Evolutionary conservation across 1,140 invertebrate genomes (phyloP).

Genomic region (Drosophila albomicans): DNA sequence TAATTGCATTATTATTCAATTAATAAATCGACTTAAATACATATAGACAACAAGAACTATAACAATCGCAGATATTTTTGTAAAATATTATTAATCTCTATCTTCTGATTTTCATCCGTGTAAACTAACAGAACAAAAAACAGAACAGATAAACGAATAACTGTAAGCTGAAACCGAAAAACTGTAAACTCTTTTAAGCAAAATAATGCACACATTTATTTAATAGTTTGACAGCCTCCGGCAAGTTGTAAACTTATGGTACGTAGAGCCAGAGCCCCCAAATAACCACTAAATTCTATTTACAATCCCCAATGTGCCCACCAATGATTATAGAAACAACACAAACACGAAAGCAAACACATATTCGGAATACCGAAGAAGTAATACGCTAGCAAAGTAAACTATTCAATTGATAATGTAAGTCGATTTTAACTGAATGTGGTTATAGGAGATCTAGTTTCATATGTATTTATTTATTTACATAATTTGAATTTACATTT

Average conservation of each 20-base stretch:
- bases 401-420: background rate
- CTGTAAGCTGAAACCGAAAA: slow-evolving; percentile 46
- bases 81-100: slow-evolving; percentile 63
- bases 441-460: no score
- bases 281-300: slow-evolving; percentile 30
- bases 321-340: slow-evolving; percentile 10
- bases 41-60: slow-evolving; percentile 16
- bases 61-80: slow-evolving; percentile 48
- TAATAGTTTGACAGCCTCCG: slow-evolving; percentile 43
- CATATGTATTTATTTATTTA: no score
- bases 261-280: slow-evolving; percentile 46
- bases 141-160: slow-evolving; percentile 33
- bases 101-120: slow-evolving; percentile 57
- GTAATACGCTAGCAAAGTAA: background rate
- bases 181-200: slow-evolving; percentile 34
- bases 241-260: slow-evolving; percentile 47
- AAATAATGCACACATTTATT: slow-evolving; percentile 33
- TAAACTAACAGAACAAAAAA: slow-evolving; percentile 36
- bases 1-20: slow-evolving; percentile 49
- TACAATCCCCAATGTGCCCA: slow-evolving; percentile 29
- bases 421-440: no score
- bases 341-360: slow-evolving; percentile 5
- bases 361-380: background rate
- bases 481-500: no score
- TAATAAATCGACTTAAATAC: slow-evolving; percentile 49